phyloP scores from a whole-genome alignment of 2,888 invertebrate genomes.

The Heteromurus nitidus region DNA sequence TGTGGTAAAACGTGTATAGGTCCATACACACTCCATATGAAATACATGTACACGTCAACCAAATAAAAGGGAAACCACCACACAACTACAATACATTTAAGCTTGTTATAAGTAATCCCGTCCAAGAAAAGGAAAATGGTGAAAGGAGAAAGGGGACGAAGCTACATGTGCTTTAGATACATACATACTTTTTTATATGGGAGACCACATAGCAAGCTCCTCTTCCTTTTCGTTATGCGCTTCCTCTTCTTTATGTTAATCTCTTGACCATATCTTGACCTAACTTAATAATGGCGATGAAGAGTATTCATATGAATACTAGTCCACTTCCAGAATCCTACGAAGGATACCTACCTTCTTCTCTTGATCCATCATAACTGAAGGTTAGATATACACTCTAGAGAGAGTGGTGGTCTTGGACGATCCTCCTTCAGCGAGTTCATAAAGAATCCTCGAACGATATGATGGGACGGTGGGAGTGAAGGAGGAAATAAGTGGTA shows the following conservation, averaged over 20 bases:
- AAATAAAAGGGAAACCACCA: background rate
- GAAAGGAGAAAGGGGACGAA: no score
- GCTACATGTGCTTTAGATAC: no score
- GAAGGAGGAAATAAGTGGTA: background rate
- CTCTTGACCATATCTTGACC: slow-evolving; percentile 30
- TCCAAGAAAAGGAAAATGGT: background rate
- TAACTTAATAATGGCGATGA: slow-evolving; percentile 27
- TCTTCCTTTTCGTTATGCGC: background rate
- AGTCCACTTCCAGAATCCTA: background rate
- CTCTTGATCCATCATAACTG: background rate
- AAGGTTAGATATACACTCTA: background rate
- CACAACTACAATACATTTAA: background rate
- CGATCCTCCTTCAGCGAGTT: no score
- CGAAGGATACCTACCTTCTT: background rate
- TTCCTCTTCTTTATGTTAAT: slow-evolving; percentile 12
- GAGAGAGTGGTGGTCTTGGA: background rate
- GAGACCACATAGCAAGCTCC: background rate
- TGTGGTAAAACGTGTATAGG: background rate
- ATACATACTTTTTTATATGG: no score
- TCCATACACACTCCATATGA: background rate
- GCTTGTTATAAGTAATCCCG: background rate
- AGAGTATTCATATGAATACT: background rate
- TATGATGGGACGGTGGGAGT: background rate
- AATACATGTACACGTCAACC: no score
- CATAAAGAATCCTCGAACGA: no score